Evolutionary conservation across 2,113 vertebrate genomes (phyloP), one percentile per base, ranked within the genome.

Genomic region (Nothobranchius furzeri): DNA sequence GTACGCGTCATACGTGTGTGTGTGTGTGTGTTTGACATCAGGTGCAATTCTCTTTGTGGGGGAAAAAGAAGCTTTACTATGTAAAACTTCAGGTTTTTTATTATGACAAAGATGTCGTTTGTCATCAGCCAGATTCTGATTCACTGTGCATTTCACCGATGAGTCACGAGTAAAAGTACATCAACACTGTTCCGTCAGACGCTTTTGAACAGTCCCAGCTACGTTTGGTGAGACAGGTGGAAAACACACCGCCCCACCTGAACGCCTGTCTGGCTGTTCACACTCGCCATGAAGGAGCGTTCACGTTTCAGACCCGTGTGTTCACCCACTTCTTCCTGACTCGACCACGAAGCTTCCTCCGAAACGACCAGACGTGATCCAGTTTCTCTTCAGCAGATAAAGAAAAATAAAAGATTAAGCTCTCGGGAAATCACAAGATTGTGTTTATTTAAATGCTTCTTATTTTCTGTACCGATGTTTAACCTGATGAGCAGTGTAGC

Each of bases 1-100:
- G 76, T 81, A 76, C 83, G 70, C 75, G 73, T 82, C 71, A 75
- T 81, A 79, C 69, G 66, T 66, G 4, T 59, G 10, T 13, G 46
- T 47, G 46, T 10, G 48, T 17, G 15, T 47, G 42, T 43, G 10
- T 48, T 12, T 71, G 48, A 70, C 48, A 37, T 59, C 43, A 58
- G 55, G 65, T 75, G 37, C n/a, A 49, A 30, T 36, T 49, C 82
- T 73, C 73, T 68, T 69, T 63, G 30, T 64, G 76, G 79, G 47
- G 47, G 15, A 48, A 48, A 42, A 72, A 62, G 12, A 73, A 73
- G 66, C 57, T 79, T 69, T 70, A 85, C 63, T 70, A 30, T 84
- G 68, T 81, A 86, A 88, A 82, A 67, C 20, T 6, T n/a, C 40
- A 58, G 10, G 1, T n/a, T 48, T 75, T 40, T 72, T 12, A 73